Conservation (phyloP, 37 sponge, comb jelly and placozoan species). For the Theonella swinhoei region DNA sequence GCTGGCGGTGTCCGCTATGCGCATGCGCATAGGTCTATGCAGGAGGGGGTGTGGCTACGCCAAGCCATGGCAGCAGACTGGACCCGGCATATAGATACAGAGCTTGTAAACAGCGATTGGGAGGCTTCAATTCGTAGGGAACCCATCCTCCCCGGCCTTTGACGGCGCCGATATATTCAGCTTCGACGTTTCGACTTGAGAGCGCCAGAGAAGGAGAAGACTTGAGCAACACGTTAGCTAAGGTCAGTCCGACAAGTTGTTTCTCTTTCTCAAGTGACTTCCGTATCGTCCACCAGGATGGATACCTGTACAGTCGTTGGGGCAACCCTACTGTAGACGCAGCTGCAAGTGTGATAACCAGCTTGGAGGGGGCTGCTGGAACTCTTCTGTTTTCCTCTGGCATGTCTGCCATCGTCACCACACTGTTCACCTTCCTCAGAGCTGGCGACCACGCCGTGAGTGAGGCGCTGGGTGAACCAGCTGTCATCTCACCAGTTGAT, state of each 20-base stretch:
- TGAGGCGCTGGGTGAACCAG: background rate
- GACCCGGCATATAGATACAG: constrained; percentile 25
- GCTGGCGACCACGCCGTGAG: constrained; percentile 68
- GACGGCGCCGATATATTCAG: constrained; percentile 29
- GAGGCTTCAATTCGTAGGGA: constrained; percentile 5
- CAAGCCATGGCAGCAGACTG: too few species aligned
- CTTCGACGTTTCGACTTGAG: constrained; percentile 37
- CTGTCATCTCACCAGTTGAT: background rate
- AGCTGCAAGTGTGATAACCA: constrained; percentile 30
- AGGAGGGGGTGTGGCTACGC: too few species aligned
- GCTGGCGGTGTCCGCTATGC: too few species aligned
- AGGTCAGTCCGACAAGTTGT: background rate
- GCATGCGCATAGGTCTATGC: too few species aligned
- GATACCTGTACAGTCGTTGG: constrained; percentile 60
- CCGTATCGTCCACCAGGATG: constrained; percentile 25
- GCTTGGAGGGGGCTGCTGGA: constrained; percentile 62
- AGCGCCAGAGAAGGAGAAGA: constrained; percentile 22
- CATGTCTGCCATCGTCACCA: constrained; percentile 50
- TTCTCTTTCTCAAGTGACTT: too few species aligned
- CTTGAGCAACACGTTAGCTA: background rate
- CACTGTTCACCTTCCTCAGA: constrained; percentile 39
- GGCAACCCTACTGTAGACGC: constrained; percentile 61
- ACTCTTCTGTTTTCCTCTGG: constrained; percentile 63
- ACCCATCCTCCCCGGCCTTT: constrained; percentile 36
- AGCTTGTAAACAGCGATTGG: constrained; percentile 27